A percentile compares a stretch with the other conserved stretches of the same genome.
These are phyloP conservation scores for Platalea minor DNA, from an alignment of 2,797 vertebrate genomes.

Conservation along the genomic window DNA sequence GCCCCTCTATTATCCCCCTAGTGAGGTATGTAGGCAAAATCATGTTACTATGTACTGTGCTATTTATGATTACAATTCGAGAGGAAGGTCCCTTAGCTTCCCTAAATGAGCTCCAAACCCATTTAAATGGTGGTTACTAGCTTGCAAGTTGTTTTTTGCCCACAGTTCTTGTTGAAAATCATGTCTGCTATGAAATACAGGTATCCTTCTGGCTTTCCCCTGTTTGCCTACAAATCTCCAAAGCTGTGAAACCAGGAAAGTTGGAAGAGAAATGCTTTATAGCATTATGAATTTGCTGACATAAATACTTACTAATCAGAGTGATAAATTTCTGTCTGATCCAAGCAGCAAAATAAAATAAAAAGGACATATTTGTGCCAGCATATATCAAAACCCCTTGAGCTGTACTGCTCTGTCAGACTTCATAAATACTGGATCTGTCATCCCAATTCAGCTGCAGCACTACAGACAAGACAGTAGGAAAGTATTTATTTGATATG, in stretches of 20 bases:
- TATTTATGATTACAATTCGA: neutral
- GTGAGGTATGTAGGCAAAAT: neutral
- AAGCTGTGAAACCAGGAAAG: neutral
- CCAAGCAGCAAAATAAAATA: constrained; percentile 48
- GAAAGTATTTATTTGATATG: constrained; percentile 16
- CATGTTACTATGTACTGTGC: neutral
- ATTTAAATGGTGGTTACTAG: neutral
- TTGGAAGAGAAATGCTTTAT: constrained; percentile 39
- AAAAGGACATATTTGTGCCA: constrained; percentile 26
- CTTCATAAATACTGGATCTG: constrained; percentile 42
- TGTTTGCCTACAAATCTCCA: neutral
- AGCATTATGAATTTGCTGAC: constrained; percentile 52
- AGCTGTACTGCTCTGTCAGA: constrained; percentile 20
- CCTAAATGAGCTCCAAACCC: neutral
- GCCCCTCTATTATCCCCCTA: neutral
- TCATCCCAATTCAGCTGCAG: neutral
- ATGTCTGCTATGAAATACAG: neutral
- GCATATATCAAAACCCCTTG: constrained; percentile 7
- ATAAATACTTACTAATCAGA: constrained; percentile 65
- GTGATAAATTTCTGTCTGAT: constrained; percentile 60
- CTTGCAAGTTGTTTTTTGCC: neutral
- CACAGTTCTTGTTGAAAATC: neutral
- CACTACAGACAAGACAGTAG: neutral
- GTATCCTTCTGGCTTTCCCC: neutral
- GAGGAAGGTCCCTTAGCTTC: neutral